Conservation (phyloP, 2,888 invertebrate genomes). For the Iphiclides podalirius region DNA sequence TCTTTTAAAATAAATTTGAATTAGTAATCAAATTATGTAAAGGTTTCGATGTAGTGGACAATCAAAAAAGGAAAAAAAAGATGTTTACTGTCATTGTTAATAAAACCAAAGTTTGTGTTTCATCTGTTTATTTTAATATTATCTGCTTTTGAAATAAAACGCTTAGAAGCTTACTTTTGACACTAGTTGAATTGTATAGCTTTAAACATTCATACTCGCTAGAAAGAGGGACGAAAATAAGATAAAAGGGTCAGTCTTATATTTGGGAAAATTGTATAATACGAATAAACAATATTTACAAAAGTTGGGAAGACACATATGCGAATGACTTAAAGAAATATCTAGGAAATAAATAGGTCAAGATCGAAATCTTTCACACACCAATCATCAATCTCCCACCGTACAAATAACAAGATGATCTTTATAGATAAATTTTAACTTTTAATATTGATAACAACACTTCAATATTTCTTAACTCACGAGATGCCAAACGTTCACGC, state of each 20-base stretch:
- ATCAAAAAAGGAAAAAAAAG: too few relatives aligned
- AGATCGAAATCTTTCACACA: constrained; percentile 44
- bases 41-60: too few relatives aligned
- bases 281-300: constrained; percentile 73
- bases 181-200: constrained; percentile 63
- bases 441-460: constrained; percentile 72
- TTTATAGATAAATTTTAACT: constrained; percentile 39
- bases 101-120: constrained; percentile 38
- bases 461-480: constrained; percentile 69
- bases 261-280: constrained; percentile 78
- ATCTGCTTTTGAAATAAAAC: constrained; percentile 66
- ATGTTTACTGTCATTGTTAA: too few relatives aligned
- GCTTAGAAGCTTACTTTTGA: constrained; percentile 67
- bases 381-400: constrained; percentile 51
- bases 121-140: constrained; percentile 73
- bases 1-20: too few relatives aligned
- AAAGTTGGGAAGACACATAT: constrained; percentile 75
- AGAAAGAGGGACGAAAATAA: constrained; percentile 74
- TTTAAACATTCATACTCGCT: constrained; percentile 52
- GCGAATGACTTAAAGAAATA: constrained; percentile 59
- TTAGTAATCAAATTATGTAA: too few relatives aligned
- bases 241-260: constrained; percentile 80
- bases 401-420: constrained; percentile 59
- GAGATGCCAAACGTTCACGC: constrained; percentile 63
- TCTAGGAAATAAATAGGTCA: constrained; percentile 57